Percentiles rank a stretch among this genome's conserved stretches.
Evolutionary conservation across 2,888 invertebrate genomes (phyloP).

Genomic region (Epinotia nisella): DNA sequence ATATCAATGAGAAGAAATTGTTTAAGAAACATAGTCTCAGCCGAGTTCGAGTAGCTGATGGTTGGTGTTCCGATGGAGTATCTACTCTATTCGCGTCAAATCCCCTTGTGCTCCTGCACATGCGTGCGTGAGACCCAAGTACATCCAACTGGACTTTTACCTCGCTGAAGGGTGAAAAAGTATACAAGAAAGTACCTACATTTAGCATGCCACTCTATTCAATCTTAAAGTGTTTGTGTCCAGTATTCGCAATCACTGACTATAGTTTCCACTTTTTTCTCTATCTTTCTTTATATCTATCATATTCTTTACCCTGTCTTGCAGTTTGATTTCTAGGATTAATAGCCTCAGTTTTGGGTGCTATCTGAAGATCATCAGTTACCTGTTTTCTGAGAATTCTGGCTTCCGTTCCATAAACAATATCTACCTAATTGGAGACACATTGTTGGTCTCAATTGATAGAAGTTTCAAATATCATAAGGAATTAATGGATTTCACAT

Average conservation of each 20-base stretch:
- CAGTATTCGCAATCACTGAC: too few species aligned
- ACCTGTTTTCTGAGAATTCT: neutral
- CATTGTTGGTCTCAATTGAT: neutral
- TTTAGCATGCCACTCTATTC: too few species aligned
- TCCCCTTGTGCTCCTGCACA: neutral
- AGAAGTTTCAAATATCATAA: neutral
- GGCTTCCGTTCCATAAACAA: neutral
- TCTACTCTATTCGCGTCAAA: neutral
- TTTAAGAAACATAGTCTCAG: neutral
- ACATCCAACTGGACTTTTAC: too few species aligned
- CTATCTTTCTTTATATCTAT: neutral
- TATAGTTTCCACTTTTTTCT: too few species aligned
- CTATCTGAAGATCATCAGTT: neutral
- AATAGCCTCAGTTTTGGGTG: neutral
- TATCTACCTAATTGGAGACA: neutral
- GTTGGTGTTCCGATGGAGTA: neutral
- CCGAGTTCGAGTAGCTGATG: neutral
- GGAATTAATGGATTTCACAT: neutral
- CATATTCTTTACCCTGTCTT: neutral
- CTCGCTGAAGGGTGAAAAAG: too few species aligned
- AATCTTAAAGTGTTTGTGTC: too few species aligned
- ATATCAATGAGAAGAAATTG: conserved; percentile 60
- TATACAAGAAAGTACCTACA: too few species aligned
- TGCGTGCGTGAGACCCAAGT: too few species aligned
- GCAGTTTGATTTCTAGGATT: neutral